A percentile compares a stretch with the other conserved stretches of the same genome.
Conservation (phyloP, 2,797 vertebrate species). For the Paguma larvata region DNA sequence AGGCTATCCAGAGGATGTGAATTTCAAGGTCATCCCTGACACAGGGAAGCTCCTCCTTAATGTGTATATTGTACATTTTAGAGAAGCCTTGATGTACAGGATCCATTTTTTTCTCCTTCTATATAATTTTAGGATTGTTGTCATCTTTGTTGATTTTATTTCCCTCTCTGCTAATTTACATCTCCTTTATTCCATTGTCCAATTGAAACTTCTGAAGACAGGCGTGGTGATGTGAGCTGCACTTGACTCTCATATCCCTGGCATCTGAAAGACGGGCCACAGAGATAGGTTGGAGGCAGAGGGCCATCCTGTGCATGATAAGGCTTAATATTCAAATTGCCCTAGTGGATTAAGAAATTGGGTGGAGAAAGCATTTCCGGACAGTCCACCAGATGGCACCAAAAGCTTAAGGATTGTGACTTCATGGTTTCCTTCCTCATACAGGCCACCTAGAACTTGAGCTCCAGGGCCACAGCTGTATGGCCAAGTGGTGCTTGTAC, state of each 20-base stretch:
- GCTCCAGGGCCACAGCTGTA: neutral
- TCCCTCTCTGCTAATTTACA: neutral
- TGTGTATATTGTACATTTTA: neutral
- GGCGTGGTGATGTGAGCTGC: neutral
- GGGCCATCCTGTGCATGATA: neutral
- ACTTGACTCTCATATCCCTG: neutral
- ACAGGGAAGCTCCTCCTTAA: neutral
- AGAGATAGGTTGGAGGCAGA: neutral
- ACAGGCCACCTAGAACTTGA: neutral
- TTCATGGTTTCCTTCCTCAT: neutral
- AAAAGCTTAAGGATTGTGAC: slow-evolving; percentile 49
- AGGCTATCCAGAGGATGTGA: neutral
- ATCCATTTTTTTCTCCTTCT: neutral
- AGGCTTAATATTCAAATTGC: slow-evolving; percentile 17
- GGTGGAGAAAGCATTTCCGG: neutral
- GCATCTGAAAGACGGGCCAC: neutral
- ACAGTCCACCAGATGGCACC: slow-evolving; percentile 75
- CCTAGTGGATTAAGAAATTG: neutral
- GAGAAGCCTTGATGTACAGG: neutral
- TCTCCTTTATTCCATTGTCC: neutral
- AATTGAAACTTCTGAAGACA: neutral
- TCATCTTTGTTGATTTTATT: slow-evolving; percentile 42
- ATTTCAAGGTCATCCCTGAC: neutral
- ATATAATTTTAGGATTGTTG: slow-evolving; percentile 10
- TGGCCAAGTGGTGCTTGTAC: neutral